phyloP scores from a whole-genome alignment of 2,113 vertebrate species.

The Podarcis cretensis region DNA sequence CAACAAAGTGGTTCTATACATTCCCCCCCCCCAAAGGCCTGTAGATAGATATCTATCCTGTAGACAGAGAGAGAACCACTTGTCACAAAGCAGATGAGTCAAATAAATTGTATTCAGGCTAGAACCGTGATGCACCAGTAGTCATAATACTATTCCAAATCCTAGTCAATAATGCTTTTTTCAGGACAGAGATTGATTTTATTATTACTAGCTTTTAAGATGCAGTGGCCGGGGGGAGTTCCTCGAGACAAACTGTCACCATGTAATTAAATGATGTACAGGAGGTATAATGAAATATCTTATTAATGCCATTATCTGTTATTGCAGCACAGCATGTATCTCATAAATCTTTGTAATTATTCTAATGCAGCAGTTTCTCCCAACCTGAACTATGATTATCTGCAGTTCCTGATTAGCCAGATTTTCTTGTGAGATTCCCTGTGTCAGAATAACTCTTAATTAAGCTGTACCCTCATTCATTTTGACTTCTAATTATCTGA shows the following conservation, averaged over 20 bases:
- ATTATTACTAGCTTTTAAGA: background rate
- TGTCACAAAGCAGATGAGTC: conserved; percentile 16
- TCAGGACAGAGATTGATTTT: background rate
- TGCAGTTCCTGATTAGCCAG: background rate
- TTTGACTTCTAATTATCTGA: background rate
- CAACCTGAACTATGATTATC: background rate
- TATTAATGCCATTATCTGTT: background rate
- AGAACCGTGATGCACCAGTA: fast-evolving
- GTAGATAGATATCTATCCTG: background rate
- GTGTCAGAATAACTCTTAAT: conserved; percentile 13
- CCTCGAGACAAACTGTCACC: conserved; percentile 7
- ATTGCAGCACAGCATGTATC: fast-evolving
- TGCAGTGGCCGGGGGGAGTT: background rate
- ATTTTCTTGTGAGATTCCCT: background rate
- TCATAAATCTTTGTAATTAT: background rate
- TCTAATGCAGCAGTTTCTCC: background rate
- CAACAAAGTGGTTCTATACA: background rate
- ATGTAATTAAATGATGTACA: background rate
- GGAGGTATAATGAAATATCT: background rate
- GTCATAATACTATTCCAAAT: too few relatives aligned
- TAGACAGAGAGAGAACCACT: background rate
- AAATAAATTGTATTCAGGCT: background rate
- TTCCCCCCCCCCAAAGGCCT: background rate
- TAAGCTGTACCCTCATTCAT: background rate
- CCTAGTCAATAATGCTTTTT: fast-evolving